Base-by-base conservation (phyloP, 2,888 invertebrate genomes). In the Axea sp. region DNA sequence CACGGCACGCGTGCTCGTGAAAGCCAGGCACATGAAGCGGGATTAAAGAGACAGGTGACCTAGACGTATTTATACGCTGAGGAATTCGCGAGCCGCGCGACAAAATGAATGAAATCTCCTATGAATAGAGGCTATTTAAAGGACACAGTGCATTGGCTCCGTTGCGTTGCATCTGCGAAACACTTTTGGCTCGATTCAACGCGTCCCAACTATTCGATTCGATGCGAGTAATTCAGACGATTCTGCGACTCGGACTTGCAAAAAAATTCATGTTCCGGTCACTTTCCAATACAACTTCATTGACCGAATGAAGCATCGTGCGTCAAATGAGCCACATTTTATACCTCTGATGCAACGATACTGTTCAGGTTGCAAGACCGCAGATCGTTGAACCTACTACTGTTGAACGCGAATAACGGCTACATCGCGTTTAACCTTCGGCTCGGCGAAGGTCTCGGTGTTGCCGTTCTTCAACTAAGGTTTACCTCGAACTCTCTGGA, bases 101-200 rank as follows among this genome's bases (percentile, higher is more conserved):
- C 49, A 28, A 35, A 59, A 49, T 69, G 68, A 69, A 62, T 62
- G 69, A 69, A 75, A 77, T 77, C 62, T 53, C 75, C 82, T 84
- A 84, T 84, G 84, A 83, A 84, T 84, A 83, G 84, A 79, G 75
- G 82, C 82, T 83, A 84, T 84, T 84, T 81, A 81, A 81, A 81
- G 80, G 79, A 82, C 78, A 47, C 59, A 71, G 77, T 78, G 75
- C 78, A 76, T 76, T 75, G 77, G 76, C 68, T 43, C 57, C 43
- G 55, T n/a, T 7, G 15, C 35, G 22, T 37, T 28, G 30, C 31
- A 41, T 31, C 49, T 17, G 26, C 47, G 62, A 37, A 37, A 35
- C 15, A 57, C 55, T 60, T 35, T 30, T 33, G 28, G 9, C 39
- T 57, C 59, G 26, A 68, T 60, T 55, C 51, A 64, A 17, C 19